A percentile compares a stretch with the other conserved stretches of the same genome.
Evolutionary conservation across 2,888 invertebrate species (phyloP).

Genomic region (Flabesymbios commensalis): DNA sequence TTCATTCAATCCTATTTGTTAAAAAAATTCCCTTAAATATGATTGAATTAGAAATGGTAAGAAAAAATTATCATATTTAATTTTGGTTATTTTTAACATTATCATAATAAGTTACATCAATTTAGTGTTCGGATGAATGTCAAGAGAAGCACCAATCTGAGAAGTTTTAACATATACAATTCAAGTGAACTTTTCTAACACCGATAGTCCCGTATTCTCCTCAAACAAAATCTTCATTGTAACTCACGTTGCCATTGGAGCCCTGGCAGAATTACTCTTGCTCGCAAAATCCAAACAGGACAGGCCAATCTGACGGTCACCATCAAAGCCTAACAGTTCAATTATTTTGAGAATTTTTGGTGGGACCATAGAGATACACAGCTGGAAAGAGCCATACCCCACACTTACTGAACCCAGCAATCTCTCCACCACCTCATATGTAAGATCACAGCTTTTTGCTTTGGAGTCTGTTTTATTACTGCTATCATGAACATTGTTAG

Average conservation of each 20-base stretch:
- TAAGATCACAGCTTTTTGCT: not conserved
- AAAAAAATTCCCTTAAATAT: too few species aligned
- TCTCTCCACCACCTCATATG: conserved; percentile 41
- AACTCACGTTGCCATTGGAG: conserved; percentile 71
- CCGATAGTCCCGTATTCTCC: too few species aligned
- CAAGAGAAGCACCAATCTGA: too few species aligned
- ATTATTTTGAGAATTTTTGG: conserved; percentile 67
- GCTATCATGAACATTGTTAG: too few species aligned
- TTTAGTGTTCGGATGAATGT: too few species aligned
- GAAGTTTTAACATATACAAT: not conserved
- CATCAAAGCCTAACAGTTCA: conserved; percentile 72
- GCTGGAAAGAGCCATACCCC: conserved; percentile 73
- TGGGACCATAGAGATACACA: conserved; percentile 72
- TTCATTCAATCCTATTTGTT: too few species aligned
- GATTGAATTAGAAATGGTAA: too few species aligned
- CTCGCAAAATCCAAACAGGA: conserved; percentile 68
- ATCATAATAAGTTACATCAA: too few species aligned
- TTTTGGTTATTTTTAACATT: too few species aligned
- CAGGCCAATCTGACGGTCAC: conserved; percentile 68
- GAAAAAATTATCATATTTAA: too few species aligned
- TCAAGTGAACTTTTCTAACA: too few species aligned
- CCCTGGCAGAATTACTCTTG: conserved; percentile 70
- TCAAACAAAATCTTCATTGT: too few species aligned
- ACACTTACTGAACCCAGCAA: conserved; percentile 73
- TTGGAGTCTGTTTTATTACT: not conserved